phyloP scores from a whole-genome alignment of 2,113 vertebrate species.

The Recurvirostra avosetta region DNA sequence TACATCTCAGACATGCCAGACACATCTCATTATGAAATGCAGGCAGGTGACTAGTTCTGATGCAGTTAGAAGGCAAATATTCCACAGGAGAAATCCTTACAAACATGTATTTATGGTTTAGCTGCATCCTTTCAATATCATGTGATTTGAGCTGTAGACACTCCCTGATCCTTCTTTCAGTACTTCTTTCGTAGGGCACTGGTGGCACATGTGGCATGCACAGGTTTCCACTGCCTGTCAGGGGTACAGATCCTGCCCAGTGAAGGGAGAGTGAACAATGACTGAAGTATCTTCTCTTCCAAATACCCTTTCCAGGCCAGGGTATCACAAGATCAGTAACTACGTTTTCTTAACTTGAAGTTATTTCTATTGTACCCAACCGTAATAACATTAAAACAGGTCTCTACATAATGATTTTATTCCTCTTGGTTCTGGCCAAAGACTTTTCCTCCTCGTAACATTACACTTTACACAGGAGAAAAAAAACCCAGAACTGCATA shows the following conservation, averaged over 20 bases:
- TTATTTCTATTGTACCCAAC: not conserved
- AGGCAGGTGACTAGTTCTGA: not conserved
- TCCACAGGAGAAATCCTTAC: not conserved
- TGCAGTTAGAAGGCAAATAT: not conserved
- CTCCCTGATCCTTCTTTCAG: not conserved
- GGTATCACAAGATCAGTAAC: not conserved
- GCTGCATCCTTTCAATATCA: not conserved
- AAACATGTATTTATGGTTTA: not conserved
- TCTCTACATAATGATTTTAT: not conserved
- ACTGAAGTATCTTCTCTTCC: not conserved
- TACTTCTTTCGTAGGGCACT: not conserved
- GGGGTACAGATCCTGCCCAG: not conserved
- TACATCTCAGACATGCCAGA: not conserved
- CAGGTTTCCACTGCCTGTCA: not conserved
- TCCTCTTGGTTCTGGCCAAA: not conserved
- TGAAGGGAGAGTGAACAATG: not conserved
- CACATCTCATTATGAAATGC: not conserved
- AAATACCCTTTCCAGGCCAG: not conserved
- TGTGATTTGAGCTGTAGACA: not conserved
- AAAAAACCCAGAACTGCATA: not conserved
- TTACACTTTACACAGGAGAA: not conserved
- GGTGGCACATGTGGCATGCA: accelerated
- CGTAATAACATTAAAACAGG: not conserved
- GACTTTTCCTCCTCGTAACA: not conserved
- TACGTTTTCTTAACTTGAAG: not conserved